These are phyloP conservation scores for Aspidapion aeneum DNA, from an alignment of 2,888 invertebrate species.

Conservation along the genomic window DNA sequence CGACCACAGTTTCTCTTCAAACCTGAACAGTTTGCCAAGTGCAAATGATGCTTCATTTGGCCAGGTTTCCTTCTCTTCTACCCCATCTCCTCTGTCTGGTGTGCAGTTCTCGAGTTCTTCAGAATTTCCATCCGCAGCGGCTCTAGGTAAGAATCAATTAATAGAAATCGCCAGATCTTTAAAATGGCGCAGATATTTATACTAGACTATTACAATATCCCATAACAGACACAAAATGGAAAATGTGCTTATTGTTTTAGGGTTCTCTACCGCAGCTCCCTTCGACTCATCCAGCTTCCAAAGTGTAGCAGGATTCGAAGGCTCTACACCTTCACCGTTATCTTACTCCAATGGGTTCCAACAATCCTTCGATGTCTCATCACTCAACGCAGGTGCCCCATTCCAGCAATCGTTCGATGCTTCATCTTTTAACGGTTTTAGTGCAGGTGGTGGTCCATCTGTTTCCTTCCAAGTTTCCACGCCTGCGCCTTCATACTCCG, in stretches of 20 bases:
- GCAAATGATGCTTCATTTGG: neutral
- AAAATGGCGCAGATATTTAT: slow-evolving; percentile 5
- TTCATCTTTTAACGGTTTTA: too few relatives aligned
- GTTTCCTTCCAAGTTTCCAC: neutral
- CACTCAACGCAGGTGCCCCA: too few relatives aligned
- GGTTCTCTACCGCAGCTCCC: slow-evolving; percentile 4
- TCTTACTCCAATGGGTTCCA: neutral
- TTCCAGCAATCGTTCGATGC: too few relatives aligned
- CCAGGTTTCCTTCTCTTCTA: neutral
- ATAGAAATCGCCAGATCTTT: neutral
- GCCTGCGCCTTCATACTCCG: neutral
- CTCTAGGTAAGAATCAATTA: neutral
- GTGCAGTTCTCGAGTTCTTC: too few relatives aligned
- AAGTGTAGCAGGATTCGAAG: neutral
- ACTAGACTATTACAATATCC: slow-evolving; percentile 13
- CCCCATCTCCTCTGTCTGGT: neutral
- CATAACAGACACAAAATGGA: slow-evolving; percentile 5
- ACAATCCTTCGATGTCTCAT: too few relatives aligned
- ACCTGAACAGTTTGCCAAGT: neutral
- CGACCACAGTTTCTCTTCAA: neutral
- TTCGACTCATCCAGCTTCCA: slow-evolving; percentile 10
- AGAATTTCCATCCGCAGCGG: slow-evolving; percentile 5
- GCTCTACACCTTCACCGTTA: neutral
- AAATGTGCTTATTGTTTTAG: slow-evolving; percentile 1
- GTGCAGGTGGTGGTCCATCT: neutral